phyloP scores from a whole-genome alignment of 2,888 invertebrate species.

The Tyria jacobaeae region DNA sequence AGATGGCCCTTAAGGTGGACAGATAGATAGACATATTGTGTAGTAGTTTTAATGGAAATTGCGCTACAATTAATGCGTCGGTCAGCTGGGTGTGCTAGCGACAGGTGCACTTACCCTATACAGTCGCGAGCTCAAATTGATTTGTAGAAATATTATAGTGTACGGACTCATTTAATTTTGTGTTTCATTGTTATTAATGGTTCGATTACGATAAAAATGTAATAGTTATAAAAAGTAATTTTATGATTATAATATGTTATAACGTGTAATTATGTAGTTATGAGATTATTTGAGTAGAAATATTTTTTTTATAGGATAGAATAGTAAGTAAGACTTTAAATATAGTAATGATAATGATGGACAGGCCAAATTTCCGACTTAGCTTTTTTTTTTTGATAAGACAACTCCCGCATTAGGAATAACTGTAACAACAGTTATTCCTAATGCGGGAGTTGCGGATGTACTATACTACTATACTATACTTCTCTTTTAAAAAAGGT shows the following conservation, averaged over 20 bases:
- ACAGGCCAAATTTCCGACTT: background rate
- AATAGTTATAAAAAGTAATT: background rate
- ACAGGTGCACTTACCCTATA: conserved; percentile 55
- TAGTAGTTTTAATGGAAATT: conserved; percentile 64
- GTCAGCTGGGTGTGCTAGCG: conserved; percentile 43
- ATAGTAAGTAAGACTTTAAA: no score
- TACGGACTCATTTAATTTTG: conserved; percentile 4
- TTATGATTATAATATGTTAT: background rate
- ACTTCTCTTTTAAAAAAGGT: no score
- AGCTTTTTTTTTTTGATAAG: no score
- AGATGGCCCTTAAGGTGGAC: conserved; percentile 70
- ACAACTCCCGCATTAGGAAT: no score
- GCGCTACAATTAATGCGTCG: conserved; percentile 56
- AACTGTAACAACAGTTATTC: no score
- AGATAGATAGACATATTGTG: conserved; percentile 61
- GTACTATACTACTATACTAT: no score
- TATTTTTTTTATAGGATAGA: background rate
- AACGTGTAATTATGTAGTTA: background rate
- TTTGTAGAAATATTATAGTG: background rate
- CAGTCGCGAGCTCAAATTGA: conserved; percentile 1
- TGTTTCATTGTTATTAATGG: conserved; percentile 2
- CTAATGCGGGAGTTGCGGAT: no score
- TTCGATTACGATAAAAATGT: background rate
- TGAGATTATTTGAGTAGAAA: background rate
- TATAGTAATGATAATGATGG: no score